Evolutionary conservation across 2,888 invertebrate species (phyloP).

Genomic region (Cheilosia impressa): DNA sequence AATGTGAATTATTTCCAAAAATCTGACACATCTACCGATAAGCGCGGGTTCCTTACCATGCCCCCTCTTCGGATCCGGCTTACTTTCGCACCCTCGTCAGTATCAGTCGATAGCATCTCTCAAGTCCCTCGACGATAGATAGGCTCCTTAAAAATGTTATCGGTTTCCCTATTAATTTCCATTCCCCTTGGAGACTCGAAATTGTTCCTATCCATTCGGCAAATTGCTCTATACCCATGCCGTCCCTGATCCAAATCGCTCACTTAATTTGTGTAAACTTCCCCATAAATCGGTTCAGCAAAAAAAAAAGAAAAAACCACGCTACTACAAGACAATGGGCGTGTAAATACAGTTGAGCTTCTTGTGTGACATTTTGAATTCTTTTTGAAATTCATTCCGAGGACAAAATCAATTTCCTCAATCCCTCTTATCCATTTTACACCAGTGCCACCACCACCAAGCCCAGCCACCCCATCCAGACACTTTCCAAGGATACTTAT

Average conservation of each 20-base stretch:
- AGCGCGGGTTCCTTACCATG: no score
- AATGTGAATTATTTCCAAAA: no score
- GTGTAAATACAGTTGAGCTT: constrained; percentile 38
- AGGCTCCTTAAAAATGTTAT: no score
- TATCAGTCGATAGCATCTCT: background rate
- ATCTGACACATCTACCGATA: no score
- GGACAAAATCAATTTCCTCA: constrained; percentile 68
- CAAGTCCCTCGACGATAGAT: no score
- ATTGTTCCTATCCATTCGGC: background rate
- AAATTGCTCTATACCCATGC: background rate
- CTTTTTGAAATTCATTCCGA: constrained; percentile 50
- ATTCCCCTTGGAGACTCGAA: no score
- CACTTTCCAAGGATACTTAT: constrained; percentile 55
- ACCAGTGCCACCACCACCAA: constrained; percentile 12
- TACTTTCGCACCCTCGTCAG: background rate
- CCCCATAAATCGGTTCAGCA: constrained; percentile 24
- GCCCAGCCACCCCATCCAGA: background rate
- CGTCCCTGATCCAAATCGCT: constrained; percentile 21
- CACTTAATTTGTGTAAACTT: constrained; percentile 36
- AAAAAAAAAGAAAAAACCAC: background rate
- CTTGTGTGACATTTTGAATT: constrained; percentile 38
- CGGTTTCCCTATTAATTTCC: no score
- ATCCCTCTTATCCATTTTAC: constrained; percentile 62
- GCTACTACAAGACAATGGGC: constrained; percentile 14
- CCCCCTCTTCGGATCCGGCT: no score